These are phyloP conservation scores for Squalus acanthias DNA, from an alignment of 2,797 vertebrate genomes.

Conservation along the genomic window DNA sequence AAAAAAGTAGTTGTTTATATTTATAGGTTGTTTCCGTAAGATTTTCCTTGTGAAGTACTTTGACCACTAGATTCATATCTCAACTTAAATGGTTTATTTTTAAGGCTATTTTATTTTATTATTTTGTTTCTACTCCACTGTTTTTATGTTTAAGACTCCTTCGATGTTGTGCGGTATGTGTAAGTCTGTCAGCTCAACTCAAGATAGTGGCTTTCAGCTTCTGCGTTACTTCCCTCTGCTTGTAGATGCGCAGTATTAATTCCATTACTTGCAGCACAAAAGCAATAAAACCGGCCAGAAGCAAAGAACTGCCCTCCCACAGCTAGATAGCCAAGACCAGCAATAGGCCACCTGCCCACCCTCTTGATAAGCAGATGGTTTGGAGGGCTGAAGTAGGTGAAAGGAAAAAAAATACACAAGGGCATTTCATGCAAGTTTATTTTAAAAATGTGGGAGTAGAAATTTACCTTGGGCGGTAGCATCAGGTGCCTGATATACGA, in stretches of 20 bases:
- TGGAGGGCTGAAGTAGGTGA: background rate
- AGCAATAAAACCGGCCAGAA: background rate
- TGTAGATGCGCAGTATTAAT: background rate
- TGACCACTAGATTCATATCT: background rate
- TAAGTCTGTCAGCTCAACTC: background rate
- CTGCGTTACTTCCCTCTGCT: background rate
- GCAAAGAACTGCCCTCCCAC: background rate
- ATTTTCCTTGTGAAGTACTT: background rate
- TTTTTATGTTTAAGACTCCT: conserved; percentile 1
- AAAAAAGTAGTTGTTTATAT: background rate
- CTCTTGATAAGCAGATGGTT: background rate
- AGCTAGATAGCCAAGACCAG: background rate
- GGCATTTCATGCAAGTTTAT: background rate
- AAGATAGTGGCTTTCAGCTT: background rate
- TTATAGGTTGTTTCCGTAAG: background rate
- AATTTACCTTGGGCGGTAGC: background rate
- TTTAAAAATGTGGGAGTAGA: background rate
- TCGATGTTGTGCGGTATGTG: background rate
- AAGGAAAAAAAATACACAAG: background rate
- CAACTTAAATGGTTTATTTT: background rate
- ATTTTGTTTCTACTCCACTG: background rate
- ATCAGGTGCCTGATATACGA: background rate
- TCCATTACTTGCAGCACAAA: background rate
- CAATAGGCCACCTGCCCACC: background rate
- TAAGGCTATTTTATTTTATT: background rate